These are phyloP conservation scores for Acronicta alni DNA, from an alignment of 2,888 invertebrate species.

Conservation along the genomic window DNA sequence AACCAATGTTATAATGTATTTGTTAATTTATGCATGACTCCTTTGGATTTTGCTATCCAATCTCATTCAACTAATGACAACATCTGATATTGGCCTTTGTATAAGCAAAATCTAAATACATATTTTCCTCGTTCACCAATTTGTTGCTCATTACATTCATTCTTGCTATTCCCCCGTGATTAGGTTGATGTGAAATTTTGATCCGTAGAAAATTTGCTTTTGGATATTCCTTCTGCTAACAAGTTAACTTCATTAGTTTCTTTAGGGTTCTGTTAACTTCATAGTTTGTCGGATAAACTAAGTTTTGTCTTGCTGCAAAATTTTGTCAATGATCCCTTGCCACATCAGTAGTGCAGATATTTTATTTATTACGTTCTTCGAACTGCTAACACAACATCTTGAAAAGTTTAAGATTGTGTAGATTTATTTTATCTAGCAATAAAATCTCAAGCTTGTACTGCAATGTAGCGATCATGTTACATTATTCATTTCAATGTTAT, in stretches of 20 bases:
- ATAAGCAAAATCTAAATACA: conserved; percentile 5
- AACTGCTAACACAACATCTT: conserved; percentile 15
- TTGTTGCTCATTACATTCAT: not conserved
- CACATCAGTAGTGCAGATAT: conserved; percentile 1
- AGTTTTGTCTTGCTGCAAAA: not conserved
- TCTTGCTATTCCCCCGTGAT: not conserved
- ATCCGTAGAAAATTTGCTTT: not conserved
- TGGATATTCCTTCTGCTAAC: not conserved
- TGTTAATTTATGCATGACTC: conserved; percentile 5
- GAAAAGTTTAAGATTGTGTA: conserved; percentile 33
- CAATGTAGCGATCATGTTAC: conserved; percentile 43
- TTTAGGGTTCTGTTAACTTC: no score
- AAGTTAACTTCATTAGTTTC: not conserved
- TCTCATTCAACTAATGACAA: conserved; percentile 14
- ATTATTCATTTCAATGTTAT: conserved; percentile 50
- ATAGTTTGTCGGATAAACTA: no score
- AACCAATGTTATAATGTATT: conserved; percentile 1
- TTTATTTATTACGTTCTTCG: conserved; percentile 31
- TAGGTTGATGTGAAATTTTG: not conserved
- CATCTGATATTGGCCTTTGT: conserved; percentile 17
- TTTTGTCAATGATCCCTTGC: not conserved
- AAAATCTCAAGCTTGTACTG: conserved; percentile 43
- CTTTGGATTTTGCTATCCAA: conserved; percentile 10
- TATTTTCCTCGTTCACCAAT: not conserved
- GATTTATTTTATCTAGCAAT: conserved; percentile 49